Conservation (phyloP, 2,797 vertebrate species). For the Arrhamphus sclerolepis region DNA sequence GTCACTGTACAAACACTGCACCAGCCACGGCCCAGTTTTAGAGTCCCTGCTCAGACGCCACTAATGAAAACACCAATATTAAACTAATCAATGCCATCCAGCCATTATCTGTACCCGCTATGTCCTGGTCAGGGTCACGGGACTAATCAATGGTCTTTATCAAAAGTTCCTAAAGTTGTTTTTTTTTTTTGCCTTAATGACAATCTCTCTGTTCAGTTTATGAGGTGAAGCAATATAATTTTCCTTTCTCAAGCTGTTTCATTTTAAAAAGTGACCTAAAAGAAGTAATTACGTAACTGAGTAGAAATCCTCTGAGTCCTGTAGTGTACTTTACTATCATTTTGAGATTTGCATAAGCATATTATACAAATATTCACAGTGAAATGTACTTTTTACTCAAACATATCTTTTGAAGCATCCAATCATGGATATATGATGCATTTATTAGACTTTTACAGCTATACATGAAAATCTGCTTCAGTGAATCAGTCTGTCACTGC, state of each 20-base stretch:
- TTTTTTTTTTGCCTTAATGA: not conserved
- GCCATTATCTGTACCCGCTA: no score
- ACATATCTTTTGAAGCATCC: not conserved
- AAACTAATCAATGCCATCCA: slow-evolving; percentile 43
- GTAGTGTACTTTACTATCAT: no score
- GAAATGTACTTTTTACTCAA: not conserved
- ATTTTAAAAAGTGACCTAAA: not conserved
- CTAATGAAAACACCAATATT: slow-evolving; percentile 30
- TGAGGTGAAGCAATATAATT: not conserved
- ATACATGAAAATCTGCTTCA: not conserved
- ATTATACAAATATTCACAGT: not conserved
- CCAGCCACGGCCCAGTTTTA: slow-evolving; percentile 3
- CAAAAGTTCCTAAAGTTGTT: not conserved
- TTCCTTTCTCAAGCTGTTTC: slow-evolving; percentile 1
- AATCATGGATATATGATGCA: not conserved
- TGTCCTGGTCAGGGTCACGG: no score
- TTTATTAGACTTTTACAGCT: not conserved
- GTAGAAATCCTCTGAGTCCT: not conserved
- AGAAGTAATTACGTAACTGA: not conserved
- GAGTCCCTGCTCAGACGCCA: slow-evolving; percentile 30
- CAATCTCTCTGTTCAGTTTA: slow-evolving; percentile 1
- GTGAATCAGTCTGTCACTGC: not conserved
- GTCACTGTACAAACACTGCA: slow-evolving; percentile 57
- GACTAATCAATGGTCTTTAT: slow-evolving; percentile 41
- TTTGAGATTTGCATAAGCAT: no score